phyloP scores from a whole-genome alignment of 2,888 invertebrate species.

The Ornithoptera priamus region DNA sequence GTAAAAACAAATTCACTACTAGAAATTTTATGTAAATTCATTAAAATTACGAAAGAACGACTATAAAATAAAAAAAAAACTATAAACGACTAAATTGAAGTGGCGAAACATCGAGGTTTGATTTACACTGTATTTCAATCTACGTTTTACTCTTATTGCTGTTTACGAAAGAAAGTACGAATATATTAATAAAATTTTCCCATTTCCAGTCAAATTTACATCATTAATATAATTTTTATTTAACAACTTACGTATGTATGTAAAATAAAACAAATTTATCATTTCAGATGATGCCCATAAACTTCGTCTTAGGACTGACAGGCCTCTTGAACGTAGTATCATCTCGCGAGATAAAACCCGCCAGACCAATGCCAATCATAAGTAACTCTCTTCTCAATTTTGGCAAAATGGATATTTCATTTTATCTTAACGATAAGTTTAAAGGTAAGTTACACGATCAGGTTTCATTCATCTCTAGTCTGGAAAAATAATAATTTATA shows the following conservation, averaged over 20 bases:
- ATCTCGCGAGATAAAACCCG: constrained; percentile 44
- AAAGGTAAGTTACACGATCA: constrained; percentile 41
- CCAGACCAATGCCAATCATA: constrained; percentile 53
- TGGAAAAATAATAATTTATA: background rate
- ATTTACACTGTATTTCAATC: constrained; percentile 58
- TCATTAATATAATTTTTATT: background rate
- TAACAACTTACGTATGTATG: background rate
- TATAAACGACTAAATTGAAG: constrained; percentile 61
- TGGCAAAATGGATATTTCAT: constrained; percentile 70
- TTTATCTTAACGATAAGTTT: constrained; percentile 58
- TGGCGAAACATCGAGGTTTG: constrained; percentile 64
- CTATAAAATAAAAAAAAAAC: constrained; percentile 58
- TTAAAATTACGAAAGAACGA: constrained; percentile 54
- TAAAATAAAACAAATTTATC: background rate
- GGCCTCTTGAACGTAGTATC: constrained; percentile 39
- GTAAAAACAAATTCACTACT: background rate
- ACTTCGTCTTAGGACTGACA: constrained; percentile 38
- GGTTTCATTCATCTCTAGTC: background rate
- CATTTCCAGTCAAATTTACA: constrained; percentile 13
- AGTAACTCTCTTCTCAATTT: constrained; percentile 67
- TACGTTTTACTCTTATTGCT: constrained; percentile 43
- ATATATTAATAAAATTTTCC: constrained; percentile 10
- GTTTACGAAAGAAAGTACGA: constrained; percentile 31
- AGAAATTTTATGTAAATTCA: constrained; percentile 25
- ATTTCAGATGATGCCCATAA: constrained; percentile 41